phyloP scores from a whole-genome alignment of 1,140 invertebrate genomes.

The Nautilus pompilius region DNA sequence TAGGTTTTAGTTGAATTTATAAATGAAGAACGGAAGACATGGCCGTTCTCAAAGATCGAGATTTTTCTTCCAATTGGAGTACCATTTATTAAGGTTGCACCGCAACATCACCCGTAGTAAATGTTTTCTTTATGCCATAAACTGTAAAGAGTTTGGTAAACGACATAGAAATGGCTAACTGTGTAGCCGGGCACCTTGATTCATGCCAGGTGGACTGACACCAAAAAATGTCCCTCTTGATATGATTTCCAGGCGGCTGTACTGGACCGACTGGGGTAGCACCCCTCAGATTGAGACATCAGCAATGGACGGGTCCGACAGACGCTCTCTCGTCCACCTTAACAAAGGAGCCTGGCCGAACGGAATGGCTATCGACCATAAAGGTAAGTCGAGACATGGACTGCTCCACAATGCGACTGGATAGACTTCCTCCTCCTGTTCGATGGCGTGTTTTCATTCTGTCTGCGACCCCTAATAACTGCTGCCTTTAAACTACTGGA shows the following conservation, averaged over 20 bases:
- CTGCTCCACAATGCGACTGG: constrained; percentile 73
- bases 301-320: constrained; percentile 80
- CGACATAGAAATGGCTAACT: no score
- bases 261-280: constrained; percentile 99
- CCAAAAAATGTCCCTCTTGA: not conserved
- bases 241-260: constrained; percentile 60
- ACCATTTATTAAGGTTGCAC: not conserved
- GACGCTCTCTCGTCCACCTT: constrained; percentile 20
- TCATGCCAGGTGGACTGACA: not conserved
- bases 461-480: no score
- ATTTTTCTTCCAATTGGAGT: not conserved
- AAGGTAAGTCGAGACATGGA: constrained; percentile 86
- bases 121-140: not conserved
- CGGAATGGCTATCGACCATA: constrained; percentile 68
- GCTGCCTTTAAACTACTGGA: no score
- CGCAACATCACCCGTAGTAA: not conserved
- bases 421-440: constrained; percentile 21
- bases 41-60: no score
- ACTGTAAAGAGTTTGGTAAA: no score
- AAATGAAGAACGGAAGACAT: no score
- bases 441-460: not conserved
- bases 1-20: no score
- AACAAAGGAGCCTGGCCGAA: constrained; percentile 61
- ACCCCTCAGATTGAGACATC: constrained; percentile 91
- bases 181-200: no score